These are phyloP conservation scores for Orchestes rusci DNA, from an alignment of 2,888 invertebrate genomes.

Conservation along the genomic window DNA sequence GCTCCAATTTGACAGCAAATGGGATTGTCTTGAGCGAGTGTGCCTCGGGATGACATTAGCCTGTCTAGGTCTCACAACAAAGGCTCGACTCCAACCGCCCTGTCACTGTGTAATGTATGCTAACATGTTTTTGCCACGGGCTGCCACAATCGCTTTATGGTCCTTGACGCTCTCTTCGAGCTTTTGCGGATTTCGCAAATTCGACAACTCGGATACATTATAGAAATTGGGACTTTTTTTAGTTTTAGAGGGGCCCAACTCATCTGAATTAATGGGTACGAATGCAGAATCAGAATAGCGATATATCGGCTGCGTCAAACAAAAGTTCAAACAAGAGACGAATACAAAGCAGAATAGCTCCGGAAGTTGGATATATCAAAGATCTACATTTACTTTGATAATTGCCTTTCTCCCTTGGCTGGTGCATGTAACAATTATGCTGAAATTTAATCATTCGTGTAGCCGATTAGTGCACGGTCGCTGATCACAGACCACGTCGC, in stretches of 20 bases:
- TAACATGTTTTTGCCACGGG: constrained; percentile 43
- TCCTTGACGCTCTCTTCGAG: constrained; percentile 35
- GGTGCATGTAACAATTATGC: constrained; percentile 45
- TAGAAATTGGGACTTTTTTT: constrained; percentile 18
- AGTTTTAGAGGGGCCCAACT: too few species aligned
- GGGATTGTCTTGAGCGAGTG: constrained; percentile 43
- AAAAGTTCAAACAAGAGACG: constrained; percentile 14
- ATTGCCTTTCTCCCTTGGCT: constrained; percentile 34
- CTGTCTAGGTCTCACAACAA: constrained; percentile 42
- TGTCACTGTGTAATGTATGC: constrained; percentile 45
- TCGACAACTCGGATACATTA: constrained; percentile 25
- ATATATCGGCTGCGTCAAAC: too few species aligned
- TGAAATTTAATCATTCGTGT: constrained; percentile 47
- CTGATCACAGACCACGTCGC: constrained; percentile 45
- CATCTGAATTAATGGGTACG: too few species aligned
- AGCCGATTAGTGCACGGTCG: constrained; percentile 44
- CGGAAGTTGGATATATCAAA: constrained; percentile 35
- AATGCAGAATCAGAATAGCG: too few species aligned
- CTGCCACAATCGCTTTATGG: constrained; percentile 40
- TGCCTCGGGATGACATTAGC: constrained; percentile 45
- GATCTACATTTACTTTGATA: constrained; percentile 39
- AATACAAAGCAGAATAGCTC: constrained; percentile 32
- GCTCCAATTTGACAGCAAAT: constrained; percentile 44
- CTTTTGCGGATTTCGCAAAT: constrained; percentile 27
- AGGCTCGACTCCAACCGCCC: constrained; percentile 41